phyloP scores from a whole-genome alignment of 2,888 invertebrate species.

The Hirtodrosophila confusa region DNA sequence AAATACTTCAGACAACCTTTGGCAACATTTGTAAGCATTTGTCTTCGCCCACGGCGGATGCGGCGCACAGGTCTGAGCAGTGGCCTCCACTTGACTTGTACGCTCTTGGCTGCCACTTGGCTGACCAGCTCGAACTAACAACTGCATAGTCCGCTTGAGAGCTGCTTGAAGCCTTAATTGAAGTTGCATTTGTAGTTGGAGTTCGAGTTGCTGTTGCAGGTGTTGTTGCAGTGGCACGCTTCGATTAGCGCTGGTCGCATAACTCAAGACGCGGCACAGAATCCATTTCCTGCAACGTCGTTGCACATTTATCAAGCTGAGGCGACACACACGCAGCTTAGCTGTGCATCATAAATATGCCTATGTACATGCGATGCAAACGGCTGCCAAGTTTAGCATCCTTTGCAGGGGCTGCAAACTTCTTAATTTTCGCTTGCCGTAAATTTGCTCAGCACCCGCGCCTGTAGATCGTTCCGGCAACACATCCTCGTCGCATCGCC shows the following conservation, averaged over 20 bases:
- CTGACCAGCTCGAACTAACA: slow-evolving; percentile 55
- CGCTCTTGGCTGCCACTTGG: slow-evolving; percentile 44
- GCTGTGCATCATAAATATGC: slow-evolving; percentile 67
- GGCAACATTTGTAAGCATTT: slow-evolving; percentile 56
- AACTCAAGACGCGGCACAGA: slow-evolving; percentile 53
- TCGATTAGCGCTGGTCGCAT: slow-evolving; percentile 48
- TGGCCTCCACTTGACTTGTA: slow-evolving; percentile 51
- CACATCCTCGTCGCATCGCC: neutral
- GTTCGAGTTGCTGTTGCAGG: slow-evolving; percentile 12
- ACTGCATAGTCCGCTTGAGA: slow-evolving; percentile 36
- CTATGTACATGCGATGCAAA: slow-evolving; percentile 34
- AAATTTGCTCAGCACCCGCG: slow-evolving; percentile 46
- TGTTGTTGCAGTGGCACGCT: slow-evolving; percentile 7
- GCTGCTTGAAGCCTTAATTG: slow-evolving; percentile 55
- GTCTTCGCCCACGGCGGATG: slow-evolving; percentile 26
- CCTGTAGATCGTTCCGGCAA: slow-evolving; percentile 25
- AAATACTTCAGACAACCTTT: slow-evolving; percentile 41
- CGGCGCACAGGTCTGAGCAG: slow-evolving; percentile 17
- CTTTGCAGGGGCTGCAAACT: slow-evolving; percentile 46
- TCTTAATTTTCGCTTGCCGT: slow-evolving; percentile 67
- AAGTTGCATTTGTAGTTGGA: slow-evolving; percentile 38
- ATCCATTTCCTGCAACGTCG: slow-evolving; percentile 59
- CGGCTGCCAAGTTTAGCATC: slow-evolving; percentile 10
- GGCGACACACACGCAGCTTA: slow-evolving; percentile 34
- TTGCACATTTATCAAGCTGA: slow-evolving; percentile 62